Evolutionary conservation across 2,797 vertebrate species (phyloP).

Genomic region (Enteromius viviparus): DNA sequence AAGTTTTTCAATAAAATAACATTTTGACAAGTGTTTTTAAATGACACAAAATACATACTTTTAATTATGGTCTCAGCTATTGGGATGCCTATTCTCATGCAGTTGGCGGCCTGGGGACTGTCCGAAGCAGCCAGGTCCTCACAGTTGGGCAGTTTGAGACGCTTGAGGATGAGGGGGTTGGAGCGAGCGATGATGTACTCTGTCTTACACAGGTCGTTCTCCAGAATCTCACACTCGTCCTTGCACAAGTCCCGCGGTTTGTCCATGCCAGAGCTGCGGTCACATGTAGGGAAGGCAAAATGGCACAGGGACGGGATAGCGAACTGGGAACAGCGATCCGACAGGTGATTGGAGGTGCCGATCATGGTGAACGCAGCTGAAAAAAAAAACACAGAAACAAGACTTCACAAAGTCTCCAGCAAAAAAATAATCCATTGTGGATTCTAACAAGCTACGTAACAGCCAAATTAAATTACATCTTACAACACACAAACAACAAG

Average conservation of each 20-base stretch:
- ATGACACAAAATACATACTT: conserved; percentile 78
- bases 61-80: conserved; percentile 97
- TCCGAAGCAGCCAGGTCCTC: conserved; percentile 90
- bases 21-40: not conserved
- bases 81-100: conserved; percentile 95
- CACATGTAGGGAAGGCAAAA: conserved; percentile 96
- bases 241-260: conserved; percentile 94
- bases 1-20: not conserved
- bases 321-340: conserved; percentile 96
- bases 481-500: conserved; percentile 17
- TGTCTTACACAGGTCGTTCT: conserved; percentile 95
- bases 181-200: conserved; percentile 98
- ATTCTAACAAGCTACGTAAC: not conserved
- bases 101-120: conserved; percentile 89
- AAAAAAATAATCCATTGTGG: not conserved
- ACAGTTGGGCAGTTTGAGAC: conserved; percentile 94
- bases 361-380: conserved; percentile 99
- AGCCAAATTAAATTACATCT: conserved; percentile 3
- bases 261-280: conserved; percentile 83
- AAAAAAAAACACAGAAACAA: conserved; percentile 45
- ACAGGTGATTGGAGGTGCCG: conserved; percentile 95
- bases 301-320: conserved; percentile 97
- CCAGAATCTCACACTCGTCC: conserved; percentile 97
- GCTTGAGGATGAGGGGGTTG: conserved; percentile 94
- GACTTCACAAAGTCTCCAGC: not conserved